Evolutionary conservation across 2,113 vertebrate species (phyloP).

Genomic region (Neodon shergylaensis): DNA sequence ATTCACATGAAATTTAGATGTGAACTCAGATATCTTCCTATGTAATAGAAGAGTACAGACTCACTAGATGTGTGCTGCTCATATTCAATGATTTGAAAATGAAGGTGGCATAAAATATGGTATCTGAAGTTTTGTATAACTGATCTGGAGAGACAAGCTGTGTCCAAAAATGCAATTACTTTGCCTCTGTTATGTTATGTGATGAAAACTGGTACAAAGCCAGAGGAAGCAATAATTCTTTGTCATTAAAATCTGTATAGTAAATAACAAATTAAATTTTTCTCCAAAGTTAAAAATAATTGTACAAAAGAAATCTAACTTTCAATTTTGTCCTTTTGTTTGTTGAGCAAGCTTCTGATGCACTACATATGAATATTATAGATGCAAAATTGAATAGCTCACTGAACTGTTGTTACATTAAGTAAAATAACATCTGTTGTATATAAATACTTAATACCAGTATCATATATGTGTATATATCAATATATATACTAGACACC

Average conservation of each 20-base stretch:
- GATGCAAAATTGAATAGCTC: background rate
- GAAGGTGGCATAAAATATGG: background rate
- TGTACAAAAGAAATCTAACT: background rate
- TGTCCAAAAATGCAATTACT: background rate
- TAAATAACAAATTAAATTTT: constrained; percentile 8
- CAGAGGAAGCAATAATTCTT: background rate
- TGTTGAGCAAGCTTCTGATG: background rate
- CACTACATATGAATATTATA: background rate
- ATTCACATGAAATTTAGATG: background rate
- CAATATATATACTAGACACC: too few relatives aligned
- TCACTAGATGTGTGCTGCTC: background rate
- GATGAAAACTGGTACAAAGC: background rate
- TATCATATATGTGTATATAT: background rate
- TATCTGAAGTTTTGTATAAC: background rate
- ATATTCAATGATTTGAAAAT: background rate
- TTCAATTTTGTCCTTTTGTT: background rate
- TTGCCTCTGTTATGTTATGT: background rate
- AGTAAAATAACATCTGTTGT: background rate
- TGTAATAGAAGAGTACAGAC: too few relatives aligned
- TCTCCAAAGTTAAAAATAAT: background rate
- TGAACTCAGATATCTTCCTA: background rate
- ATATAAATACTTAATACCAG: background rate
- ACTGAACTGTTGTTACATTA: background rate
- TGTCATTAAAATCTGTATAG: constrained; percentile 11
- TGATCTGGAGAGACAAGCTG: background rate